These are phyloP conservation scores for Reinhardtius hippoglossoides DNA, from an alignment of 2,113 vertebrate species.

Conservation along the genomic window DNA sequence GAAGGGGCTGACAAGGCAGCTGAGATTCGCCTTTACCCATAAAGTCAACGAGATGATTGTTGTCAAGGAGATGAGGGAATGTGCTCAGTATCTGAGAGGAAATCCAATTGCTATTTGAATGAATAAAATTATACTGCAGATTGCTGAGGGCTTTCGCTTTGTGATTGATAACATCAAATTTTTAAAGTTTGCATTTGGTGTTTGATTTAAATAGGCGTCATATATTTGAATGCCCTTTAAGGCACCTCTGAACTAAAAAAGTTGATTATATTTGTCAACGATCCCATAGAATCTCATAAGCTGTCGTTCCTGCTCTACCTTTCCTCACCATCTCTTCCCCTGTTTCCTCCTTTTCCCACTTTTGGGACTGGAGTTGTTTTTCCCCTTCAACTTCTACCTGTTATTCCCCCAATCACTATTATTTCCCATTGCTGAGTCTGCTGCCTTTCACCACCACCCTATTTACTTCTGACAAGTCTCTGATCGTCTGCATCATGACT, in stretches of 20 bases:
- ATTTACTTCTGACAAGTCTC: constrained; percentile 55
- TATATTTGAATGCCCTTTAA: constrained; percentile 19
- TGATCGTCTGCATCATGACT: constrained; percentile 69
- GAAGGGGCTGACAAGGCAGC: constrained; percentile 54
- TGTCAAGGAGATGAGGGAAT: constrained; percentile 52
- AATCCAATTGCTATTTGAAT: constrained; percentile 46
- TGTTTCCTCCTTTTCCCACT: constrained; percentile 13
- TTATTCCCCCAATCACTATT: constrained; percentile 33
- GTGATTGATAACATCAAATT: constrained; percentile 43
- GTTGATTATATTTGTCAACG: constrained; percentile 23
- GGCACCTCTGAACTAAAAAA: background rate
- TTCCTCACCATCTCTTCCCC: background rate
- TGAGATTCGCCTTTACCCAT: constrained; percentile 36
- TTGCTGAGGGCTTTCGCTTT: constrained; percentile 38
- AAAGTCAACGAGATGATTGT: constrained; percentile 65
- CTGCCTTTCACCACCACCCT: constrained; percentile 41
- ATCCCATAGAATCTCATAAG: constrained; percentile 23
- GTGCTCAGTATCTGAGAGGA: constrained; percentile 38
- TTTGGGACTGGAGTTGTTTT: constrained; percentile 32
- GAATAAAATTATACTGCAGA: constrained; percentile 31
- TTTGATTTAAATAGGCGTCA: constrained; percentile 33
- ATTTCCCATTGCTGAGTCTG: constrained; percentile 64
- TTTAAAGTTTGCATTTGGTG: constrained; percentile 23
- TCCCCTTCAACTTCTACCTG: constrained; percentile 39
- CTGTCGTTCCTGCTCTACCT: constrained; percentile 2